Evolutionary conservation across 2,888 invertebrate species (phyloP), one percentile per base, ranked within the genome.

Genomic region (Noctua pronuba): DNA sequence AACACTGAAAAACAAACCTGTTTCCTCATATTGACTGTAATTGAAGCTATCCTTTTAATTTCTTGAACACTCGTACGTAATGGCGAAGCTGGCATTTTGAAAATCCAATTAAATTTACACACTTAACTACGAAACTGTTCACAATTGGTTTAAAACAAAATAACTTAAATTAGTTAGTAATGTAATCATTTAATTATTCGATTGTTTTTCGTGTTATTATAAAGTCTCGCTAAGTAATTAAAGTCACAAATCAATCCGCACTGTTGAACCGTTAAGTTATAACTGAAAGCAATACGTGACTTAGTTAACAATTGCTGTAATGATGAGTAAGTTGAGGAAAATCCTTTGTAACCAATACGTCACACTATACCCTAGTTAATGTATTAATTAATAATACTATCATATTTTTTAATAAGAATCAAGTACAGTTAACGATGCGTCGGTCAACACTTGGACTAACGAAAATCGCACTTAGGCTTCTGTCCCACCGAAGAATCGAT

Each of bases 21-120:
- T 68, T 67, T 87, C 31, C 85, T 89, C 21, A 88, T 80, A 41
- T 82, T 85, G 18, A 74, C 86, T 5, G 89, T 90, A 2, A 91
- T 75, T 0, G 92, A 91, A 13, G 93, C 93, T 49, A 95, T 92
- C 70, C 90, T 92, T 60, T 92, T 94, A 4, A 94, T 88, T 6
- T 91, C 91, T 31, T 94, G 92, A 1, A 94, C 66, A 66, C 95
- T 95, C 0, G 91, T 89, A 1, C 93, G 88, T 0, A 94, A 84
- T 0, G 92, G 86, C 0, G 90, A 90, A 52, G 89, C 90, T 4
- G 89, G 86, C 84, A 82, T 84, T 83, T 70, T 77, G 35, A 1
- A 44, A 2, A 41, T 31, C 44, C 0, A 55, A 41, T 49, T 28
- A 24, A 28, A 10, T 13, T 70, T 55, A 41, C 13, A 49, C 69